Evolutionary conservation across 1,140 invertebrate species (phyloP).

Genomic region (Apis dorsata): DNA sequence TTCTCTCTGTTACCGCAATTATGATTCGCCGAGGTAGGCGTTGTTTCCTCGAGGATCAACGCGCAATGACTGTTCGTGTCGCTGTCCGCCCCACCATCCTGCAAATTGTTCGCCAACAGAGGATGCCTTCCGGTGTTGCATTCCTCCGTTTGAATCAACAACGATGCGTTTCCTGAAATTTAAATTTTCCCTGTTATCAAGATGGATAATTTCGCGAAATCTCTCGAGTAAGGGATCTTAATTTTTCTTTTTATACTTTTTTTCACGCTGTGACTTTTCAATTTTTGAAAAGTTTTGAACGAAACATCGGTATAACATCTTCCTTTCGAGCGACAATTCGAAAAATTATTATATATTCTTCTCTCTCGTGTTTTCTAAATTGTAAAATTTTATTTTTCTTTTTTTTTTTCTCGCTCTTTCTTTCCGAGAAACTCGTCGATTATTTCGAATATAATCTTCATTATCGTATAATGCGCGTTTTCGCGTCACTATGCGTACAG

Average conservation of each 20-base stretch:
- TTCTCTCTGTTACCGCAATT: constrained; percentile 79
- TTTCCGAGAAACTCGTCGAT: neutral
- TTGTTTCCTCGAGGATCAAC: constrained; percentile 80
- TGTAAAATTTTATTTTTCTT: no score
- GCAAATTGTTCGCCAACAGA: constrained; percentile 77
- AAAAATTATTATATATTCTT: neutral
- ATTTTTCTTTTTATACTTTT: no score
- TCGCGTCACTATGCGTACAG: neutral
- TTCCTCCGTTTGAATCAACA: constrained; percentile 72
- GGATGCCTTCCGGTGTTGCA: constrained; percentile 75
- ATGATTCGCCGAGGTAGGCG: constrained; percentile 69
- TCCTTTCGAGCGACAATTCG: neutral
- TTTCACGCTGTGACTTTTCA: no score
- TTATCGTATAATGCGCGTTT: neutral
- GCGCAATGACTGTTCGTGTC: constrained; percentile 85
- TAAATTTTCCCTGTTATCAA: neutral
- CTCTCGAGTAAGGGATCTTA: neutral
- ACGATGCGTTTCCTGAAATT: constrained; percentile 70
- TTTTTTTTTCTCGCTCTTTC: neutral
- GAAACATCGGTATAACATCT: no score
- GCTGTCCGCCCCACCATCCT: constrained; percentile 82
- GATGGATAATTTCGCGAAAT: neutral
- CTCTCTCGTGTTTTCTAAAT: neutral
- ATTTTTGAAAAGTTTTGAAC: no score
- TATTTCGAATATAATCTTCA: neutral